Conservation (phyloP, 1,140 invertebrate species). For the Lasioglossum baleicum region DNA sequence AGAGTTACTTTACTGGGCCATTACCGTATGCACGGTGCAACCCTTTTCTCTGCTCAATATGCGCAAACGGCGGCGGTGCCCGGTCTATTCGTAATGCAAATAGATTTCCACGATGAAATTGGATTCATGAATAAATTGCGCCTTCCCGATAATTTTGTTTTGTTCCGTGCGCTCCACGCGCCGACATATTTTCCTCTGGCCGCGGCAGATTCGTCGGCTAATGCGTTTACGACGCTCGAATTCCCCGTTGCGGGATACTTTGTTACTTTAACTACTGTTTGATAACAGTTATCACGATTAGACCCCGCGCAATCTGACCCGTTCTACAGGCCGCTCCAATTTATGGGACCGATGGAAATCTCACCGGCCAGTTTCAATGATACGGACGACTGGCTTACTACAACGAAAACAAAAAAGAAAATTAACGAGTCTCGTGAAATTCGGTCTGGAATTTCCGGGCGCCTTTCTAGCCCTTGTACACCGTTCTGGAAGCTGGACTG, state of each 20-base stretch:
- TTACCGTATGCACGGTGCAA: conserved; percentile 23
- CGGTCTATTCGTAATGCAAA: conserved; percentile 24
- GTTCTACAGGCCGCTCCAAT: background rate
- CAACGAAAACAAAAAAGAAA: no score
- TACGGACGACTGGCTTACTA: no score
- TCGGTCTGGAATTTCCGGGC: no score
- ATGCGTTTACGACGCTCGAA: conserved; percentile 1
- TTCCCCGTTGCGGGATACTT: background rate
- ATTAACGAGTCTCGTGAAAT: no score
- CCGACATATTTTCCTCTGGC: background rate
- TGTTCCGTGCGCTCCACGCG: background rate
- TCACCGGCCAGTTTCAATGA: background rate
- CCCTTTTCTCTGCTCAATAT: conserved; percentile 47
- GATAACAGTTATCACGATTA: background rate
- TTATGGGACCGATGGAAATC: background rate
- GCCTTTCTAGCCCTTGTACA: no score
- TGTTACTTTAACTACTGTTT: conserved; percentile 4
- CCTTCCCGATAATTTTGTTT: conserved; percentile 37
- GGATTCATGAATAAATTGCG: conserved; percentile 40
- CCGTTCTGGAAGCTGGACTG: no score
- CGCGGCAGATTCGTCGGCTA: background rate
- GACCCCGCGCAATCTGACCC: background rate
- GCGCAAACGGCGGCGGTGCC: conserved; percentile 9
- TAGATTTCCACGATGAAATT: conserved; percentile 52
- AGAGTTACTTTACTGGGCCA: conserved; percentile 33